Evolutionary conservation across 35 echinoderm and acorn worm genomes (phyloP), one percentile per base, ranked within the genome.

Genomic region (Antedon bifida): DNA sequence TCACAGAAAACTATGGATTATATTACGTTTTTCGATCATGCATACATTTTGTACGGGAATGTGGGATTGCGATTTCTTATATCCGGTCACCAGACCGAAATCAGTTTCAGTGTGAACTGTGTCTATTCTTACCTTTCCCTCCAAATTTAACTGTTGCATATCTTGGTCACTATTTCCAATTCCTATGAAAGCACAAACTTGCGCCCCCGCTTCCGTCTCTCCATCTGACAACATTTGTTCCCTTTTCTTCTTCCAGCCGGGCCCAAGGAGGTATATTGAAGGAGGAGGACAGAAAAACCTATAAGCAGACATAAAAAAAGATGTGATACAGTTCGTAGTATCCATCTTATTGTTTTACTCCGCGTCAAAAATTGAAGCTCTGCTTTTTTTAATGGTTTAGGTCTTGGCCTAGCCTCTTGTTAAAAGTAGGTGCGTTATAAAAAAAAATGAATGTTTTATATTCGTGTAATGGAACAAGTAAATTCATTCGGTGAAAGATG

Each of bases 221-320:
- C 90, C 87, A 28, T 89, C 84, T 39, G 85, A 74, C 74, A 84
- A 46, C 90, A 97, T 92, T 84, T 92, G 90, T 89, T 97, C 94
- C 76, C 85, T 75, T 80, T 97, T 97, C 51, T 88, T 86, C 82
- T 92, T 97, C 94, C 94, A 97, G 34, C 94, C 94, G 0, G 94
- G 90, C 36, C 91, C 90, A 39, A 97, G 86, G 45, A 97, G 94
- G 80, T 97, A 97, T 77, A 97, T 88, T 73, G 87, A 97, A 1
- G 94, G 94, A 44, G 94, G 94, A 19, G 94, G 94, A 74, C 94
- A 97, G 90, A 97, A 97, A 83, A 97, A 97, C 82, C 94, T 97
- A 33, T 28, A 76, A 76, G 33, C 34, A 46, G 34, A 76, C 10
- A 56, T 16, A 30, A 85, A 33, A 80, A 23, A 32, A 39, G 34